phyloP scores from a whole-genome alignment of 2,113 vertebrate species.

The Seriola quinqueradiata region DNA sequence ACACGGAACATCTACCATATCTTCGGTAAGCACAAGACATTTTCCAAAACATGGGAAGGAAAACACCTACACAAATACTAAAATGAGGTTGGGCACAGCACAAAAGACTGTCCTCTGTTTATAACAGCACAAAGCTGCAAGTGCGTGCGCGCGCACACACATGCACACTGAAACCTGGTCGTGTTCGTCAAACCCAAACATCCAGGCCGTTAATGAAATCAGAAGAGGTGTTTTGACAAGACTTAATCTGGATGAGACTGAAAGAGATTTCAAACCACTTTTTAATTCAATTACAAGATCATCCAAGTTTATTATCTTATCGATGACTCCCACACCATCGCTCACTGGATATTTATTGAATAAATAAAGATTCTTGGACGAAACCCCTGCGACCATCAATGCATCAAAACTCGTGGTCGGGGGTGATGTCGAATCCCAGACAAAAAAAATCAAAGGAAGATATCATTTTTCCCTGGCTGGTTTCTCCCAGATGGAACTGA shows the following conservation, averaged over 20 bases:
- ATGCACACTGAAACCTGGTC: not conserved
- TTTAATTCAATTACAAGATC: not conserved
- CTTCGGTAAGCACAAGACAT: not conserved
- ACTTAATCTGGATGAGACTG: slow-evolving; percentile 7
- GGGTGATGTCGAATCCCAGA: too few relatives aligned
- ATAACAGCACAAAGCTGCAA: not conserved
- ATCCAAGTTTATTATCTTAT: slow-evolving; percentile 13
- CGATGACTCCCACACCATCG: not conserved
- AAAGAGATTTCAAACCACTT: slow-evolving; percentile 2
- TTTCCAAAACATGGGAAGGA: slow-evolving; percentile 23
- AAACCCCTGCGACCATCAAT: not conserved
- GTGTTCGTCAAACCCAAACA: slow-evolving; percentile 9
- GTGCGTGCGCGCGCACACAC: not conserved
- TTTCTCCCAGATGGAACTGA: too few relatives aligned
- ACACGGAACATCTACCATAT: slow-evolving; percentile 15
- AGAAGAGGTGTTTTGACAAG: slow-evolving; percentile 26
- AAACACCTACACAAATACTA: slow-evolving; percentile 40
- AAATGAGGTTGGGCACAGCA: slow-evolving; percentile 19
- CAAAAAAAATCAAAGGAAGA: too few relatives aligned
- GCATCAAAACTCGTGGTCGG: too few relatives aligned
- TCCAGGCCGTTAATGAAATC: not conserved
- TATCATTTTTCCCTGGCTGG: too few relatives aligned
- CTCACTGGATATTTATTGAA: slow-evolving; percentile 19
- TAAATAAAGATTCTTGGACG: slow-evolving; percentile 22
- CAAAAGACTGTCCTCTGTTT: not conserved